Evolutionary conservation across 2,797 vertebrate genomes (phyloP), one percentile per base, ranked within the genome.

Genomic region (Euphonia xanthogaster): DNA sequence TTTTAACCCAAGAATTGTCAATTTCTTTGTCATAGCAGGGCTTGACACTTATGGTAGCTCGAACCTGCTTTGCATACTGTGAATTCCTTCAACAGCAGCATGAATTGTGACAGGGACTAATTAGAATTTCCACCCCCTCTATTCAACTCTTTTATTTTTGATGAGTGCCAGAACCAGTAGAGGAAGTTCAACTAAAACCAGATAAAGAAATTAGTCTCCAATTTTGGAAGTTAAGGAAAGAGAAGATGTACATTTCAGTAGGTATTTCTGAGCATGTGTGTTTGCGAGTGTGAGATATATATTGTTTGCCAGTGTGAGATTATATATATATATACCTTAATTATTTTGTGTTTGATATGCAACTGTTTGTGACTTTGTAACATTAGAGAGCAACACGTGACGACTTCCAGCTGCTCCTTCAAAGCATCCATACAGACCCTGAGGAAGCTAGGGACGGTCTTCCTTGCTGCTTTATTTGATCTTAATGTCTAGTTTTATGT

Each of bases 51-150:
- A 68, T 70, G 96, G 86, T 90, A 94, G 94, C 61, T 97, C 90
- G 63, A 96, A 95, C 95, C 95, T 97, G 94, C 92, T 98, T 97
- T 98, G 95, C 98, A 98, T 97, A 97, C 94, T 93, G 95, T 85
- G 97, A 98, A 93, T 97, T 97, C 97, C 97, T 97, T 94, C 90
- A 96, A 96, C 94, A 96, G 96, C 95, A 91, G 94, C 97, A 97
- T 96, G 97, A 96, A 97, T 96, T 93, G 96, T 98, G 97, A 98
- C 97, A 98, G 94, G 96, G 94, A 93, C 94, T 98, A 98, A 98
- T 98, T 98, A 98, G 96, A 96, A 97, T 97, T 98, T 97, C 97
- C 95, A 97, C 97, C 81, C 70, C 90, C 72, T 96, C 91, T 90
- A 86, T 94, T 90, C 1, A 8, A 81, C 54, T 97, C 92, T 94